phyloP scores from a whole-genome alignment of 2,797 vertebrate species.

The Anolis apletophallus region DNA sequence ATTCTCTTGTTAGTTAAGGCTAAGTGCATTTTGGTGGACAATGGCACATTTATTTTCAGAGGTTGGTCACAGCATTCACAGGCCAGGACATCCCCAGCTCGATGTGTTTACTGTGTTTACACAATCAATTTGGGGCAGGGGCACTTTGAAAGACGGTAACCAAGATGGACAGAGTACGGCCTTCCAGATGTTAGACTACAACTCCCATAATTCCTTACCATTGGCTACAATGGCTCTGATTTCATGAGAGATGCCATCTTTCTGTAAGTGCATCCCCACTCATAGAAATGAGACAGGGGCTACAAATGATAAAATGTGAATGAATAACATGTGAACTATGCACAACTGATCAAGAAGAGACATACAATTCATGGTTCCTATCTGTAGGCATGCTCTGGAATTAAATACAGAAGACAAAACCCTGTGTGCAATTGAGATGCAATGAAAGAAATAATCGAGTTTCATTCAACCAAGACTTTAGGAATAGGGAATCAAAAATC shows the following conservation, averaged over 20 bases:
- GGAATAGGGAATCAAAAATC: conserved; percentile 38
- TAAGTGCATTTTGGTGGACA: conserved; percentile 86
- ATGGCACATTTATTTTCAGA: conserved; percentile 87
- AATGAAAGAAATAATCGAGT: conserved; percentile 32
- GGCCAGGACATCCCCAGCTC: conserved; percentile 70
- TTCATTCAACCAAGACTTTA: conserved; percentile 73
- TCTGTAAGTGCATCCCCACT: no score
- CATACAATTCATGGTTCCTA: conserved; percentile 64
- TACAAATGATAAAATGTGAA: conserved; percentile 31
- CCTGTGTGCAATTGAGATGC: conserved; percentile 42
- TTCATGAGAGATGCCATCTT: no score
- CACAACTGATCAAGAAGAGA: conserved; percentile 56
- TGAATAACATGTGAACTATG: conserved; percentile 47
- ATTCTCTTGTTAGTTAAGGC: conserved; percentile 91
- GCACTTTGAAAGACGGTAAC: conserved; percentile 40
- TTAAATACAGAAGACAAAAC: conserved; percentile 74
- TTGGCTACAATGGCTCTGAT: no score
- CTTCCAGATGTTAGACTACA: no score
- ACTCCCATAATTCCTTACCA: no score
- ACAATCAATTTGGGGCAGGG: conserved; percentile 71
- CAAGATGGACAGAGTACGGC: no score
- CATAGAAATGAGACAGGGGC: conserved; percentile 55
- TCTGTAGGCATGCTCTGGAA: conserved; percentile 75
- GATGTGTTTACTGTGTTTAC: conserved; percentile 77
- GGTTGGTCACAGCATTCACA: conserved; percentile 76